Conservation (phyloP, 2,888 invertebrate genomes). For the Folsomia candida region DNA sequence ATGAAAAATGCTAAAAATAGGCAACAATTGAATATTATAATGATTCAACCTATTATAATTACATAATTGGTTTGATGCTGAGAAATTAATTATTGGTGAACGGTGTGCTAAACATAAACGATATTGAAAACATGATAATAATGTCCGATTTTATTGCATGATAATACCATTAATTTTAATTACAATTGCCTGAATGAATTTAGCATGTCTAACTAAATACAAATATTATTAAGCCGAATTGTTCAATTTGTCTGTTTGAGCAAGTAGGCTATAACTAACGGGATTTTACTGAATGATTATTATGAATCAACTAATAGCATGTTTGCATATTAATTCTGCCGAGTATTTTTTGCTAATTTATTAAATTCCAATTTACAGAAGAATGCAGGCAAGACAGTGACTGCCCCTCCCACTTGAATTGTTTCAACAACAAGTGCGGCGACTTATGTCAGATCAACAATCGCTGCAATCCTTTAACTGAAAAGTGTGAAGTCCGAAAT, state of each 20-base stretch:
- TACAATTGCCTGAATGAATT: background rate
- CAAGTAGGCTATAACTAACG: background rate
- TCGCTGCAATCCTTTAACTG: conserved; percentile 28
- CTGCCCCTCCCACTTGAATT: conserved; percentile 74
- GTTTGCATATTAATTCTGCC: background rate
- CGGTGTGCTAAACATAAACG: too few species aligned
- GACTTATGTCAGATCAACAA: conserved; percentile 66
- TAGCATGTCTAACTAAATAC: background rate
- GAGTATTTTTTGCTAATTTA: too few species aligned
- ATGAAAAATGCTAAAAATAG: too few species aligned
- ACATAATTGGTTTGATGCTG: too few species aligned
- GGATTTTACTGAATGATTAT: background rate
- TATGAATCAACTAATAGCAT: conserved; percentile 7
- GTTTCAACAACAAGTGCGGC: conserved; percentile 78
- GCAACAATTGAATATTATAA: too few species aligned
- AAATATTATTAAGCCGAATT: too few species aligned
- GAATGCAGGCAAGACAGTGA: conserved; percentile 77
- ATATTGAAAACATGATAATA: too few species aligned
- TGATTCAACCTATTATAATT: too few species aligned
- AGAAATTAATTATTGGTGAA: too few species aligned
- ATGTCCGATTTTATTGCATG: background rate
- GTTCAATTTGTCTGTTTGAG: background rate
- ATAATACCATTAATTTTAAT: background rate
- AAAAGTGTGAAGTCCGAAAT: conserved; percentile 36
- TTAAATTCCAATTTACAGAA: conserved; percentile 56